Evolutionary conservation across 2,113 vertebrate species (phyloP), one percentile per base, ranked within the genome.

Genomic region (Leuciscus idus): DNA sequence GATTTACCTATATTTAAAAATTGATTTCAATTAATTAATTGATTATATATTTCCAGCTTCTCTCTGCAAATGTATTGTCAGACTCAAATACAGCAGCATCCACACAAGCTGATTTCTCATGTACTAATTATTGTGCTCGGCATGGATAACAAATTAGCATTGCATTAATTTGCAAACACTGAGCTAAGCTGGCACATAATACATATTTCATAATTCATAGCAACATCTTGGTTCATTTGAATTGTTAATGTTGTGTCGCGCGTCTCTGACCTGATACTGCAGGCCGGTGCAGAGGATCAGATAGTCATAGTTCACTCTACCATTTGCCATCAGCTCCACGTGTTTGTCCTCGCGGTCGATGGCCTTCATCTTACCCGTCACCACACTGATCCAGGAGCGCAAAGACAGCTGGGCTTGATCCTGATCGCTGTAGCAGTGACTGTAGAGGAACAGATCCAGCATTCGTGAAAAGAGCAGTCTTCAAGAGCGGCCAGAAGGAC

Each of bases 281-380:
- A 95, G 95, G 8, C 98, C 98, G 0, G 93, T 96, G 52, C 97
- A 98, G 84, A 99, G 96, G 86, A 99, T 85, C 75, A 99, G 96
- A 91, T 97, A 93, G 89, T 99, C 97, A 0, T 99, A 99, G 0
- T 93, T 93, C 11, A 99, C 94, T 11, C 89, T 91, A 64, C 87
- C 87, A 0, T 90, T 91, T 0, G 89, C 81, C n/a, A 95, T 96
- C 89, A 99, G 91, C 0, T 94, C 73, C 0, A 99, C 90, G 0
- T 94, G 91, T 89, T 97, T 98, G 92, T 95, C 95, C 73, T 93
- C 78, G 19, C 97, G 95, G 91, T 97, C 92, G 89, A 99, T 97
- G 91, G 90, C 92, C 21, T 93, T 96, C 96, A 99, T 96, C 94
- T 96, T 97, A 62, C 94, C 98, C 10, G 91, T 93, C 90, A 99